These are phyloP conservation scores for Nannoperca australis DNA, from an alignment of 2,797 vertebrate species.

Conservation along the genomic window DNA sequence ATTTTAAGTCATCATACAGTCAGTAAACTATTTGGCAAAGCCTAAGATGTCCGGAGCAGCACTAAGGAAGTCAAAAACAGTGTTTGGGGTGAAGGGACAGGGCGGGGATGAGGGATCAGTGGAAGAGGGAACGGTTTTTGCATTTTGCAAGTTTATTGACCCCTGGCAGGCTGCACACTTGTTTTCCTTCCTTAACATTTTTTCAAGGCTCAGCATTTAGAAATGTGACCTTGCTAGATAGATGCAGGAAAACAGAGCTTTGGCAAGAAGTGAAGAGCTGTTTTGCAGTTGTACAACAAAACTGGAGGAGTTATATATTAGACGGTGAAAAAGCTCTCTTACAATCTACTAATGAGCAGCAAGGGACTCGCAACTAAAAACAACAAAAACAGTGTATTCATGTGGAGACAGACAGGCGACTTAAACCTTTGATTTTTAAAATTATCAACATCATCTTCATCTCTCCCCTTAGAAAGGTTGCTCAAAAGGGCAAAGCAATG, in stretches of 20 bases:
- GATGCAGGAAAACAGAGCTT: slow-evolving; percentile 39
- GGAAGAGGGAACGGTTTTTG: slow-evolving; percentile 29
- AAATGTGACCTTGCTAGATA: slow-evolving; percentile 64
- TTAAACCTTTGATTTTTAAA: slow-evolving; percentile 33
- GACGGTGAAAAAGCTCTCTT: not conserved
- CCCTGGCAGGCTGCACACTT: slow-evolving; percentile 55
- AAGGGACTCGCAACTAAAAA: slow-evolving; percentile 1
- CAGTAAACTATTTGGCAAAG: not conserved
- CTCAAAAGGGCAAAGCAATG: slow-evolving; percentile 31
- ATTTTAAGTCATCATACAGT: not conserved
- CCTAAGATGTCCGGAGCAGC: not conserved
- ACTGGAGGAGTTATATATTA: slow-evolving; percentile 3
- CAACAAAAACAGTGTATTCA: slow-evolving; percentile 11
- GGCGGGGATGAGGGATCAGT: slow-evolving; percentile 9
- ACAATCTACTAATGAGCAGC: slow-evolving; percentile 4
- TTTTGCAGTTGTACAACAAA: slow-evolving; percentile 27
- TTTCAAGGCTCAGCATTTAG: slow-evolving; percentile 65
- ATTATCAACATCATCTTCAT: slow-evolving; percentile 39
- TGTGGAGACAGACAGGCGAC: not conserved
- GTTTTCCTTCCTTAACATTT: slow-evolving; percentile 61
- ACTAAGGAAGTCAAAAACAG: slow-evolving; percentile 15
- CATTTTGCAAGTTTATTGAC: slow-evolving; percentile 63
- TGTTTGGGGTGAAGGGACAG: slow-evolving; percentile 25
- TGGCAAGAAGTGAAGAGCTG: slow-evolving; percentile 20
- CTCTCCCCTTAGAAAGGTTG: slow-evolving; percentile 22